Base-by-base conservation (phyloP, 2,888 invertebrate genomes). In the Calliopum simillimum region DNA sequence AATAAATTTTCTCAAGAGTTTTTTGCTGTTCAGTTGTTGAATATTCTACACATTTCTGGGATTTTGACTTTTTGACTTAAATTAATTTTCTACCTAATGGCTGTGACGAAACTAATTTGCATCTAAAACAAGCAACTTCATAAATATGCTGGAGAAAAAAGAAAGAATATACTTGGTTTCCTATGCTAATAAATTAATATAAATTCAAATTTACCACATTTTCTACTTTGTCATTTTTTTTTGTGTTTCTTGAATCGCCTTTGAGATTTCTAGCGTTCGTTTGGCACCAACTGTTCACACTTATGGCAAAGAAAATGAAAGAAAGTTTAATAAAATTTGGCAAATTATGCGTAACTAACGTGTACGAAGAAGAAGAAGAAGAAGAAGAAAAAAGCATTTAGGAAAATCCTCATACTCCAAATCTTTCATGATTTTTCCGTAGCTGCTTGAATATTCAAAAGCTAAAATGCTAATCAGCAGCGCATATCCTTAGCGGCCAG, bases 131-230 rank as follows among this genome's bases (percentile, higher is more conserved):
- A 58, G 49, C 71, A 69, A 74, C 77, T 79, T 79, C 79, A 56
- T 56, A 58, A 69, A 65, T 58, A 49, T n/a, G 44, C n/a, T 25
- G 21, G 23, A 12, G 46, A 19, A 11, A 56, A 44, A 65, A 56
- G 25, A n/a, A 8, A 8, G 16, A 33, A 58, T 58, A 21, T 62
- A 46, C 47, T 14, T 66, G 75, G 77, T 80, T 78, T 78, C 75
- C 79, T 83, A 82, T 82, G 84, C 82, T 82, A 83, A 83, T 83
- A 80, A 83, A 82, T 82, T 83, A 83, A 83, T 83, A 82, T 83
- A 81, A 82, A 83, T 83, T 83, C 83, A 82, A 81, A 83, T 83
- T 82, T 79, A 79, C 77, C 67, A 33, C 68, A 64, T 69, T 77
- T 73, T 73, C 72, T 76, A 68, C 68, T 80, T 77, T 79, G 21